Base-by-base conservation (phyloP, 2,888 invertebrate genomes). In the Lithophane socia region DNA sequence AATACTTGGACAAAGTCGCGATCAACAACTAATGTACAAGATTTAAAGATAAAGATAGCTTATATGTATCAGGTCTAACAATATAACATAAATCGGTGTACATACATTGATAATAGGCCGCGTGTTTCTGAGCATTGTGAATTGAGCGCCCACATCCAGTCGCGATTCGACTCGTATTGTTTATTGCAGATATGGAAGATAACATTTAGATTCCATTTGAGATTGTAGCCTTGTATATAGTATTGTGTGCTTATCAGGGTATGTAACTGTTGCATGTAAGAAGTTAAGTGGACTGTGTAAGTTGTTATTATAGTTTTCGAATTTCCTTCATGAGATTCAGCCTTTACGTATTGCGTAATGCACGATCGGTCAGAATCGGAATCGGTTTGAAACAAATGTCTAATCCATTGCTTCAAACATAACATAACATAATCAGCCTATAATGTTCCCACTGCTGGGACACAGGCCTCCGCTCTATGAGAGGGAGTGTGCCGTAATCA, bases 131-230 rank as follows among this genome's bases (percentile, higher is more conserved):
- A 63, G 42, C 61, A 64, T 42, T 77, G 67, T 72, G 83, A 77
- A 70, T 78, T 72, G 64, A 72, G 75, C 84, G 85, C 80, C 78
- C 76, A 84, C 86, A 87, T 85, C 80, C 75, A 73, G 66, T 70
- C 77, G 89, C 89, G 87, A 90, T 91, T 87, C 89, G 83, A 86
- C 83, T 82, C 64, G 80, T 83, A 89, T 91, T 91, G 91, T 92
- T 92, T 91, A 90, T 90, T 75, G 82, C 87, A 82, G 90, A 92
- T 92, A 89, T 72, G 71, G 70, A 68, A 89, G 92, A 92, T 91
- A 90, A 87, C 89, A 89, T 89, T 87, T 81, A 90, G 91, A 90
- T 92, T 90, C 87, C 82, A 87, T 88, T 86, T 85, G 68, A 85
- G 89, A 91, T 89, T 87, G 77, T 73, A 60, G 58, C 76, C 76